These are phyloP conservation scores for Barbus barbus DNA, from an alignment of 2,113 vertebrate species.

Conservation along the genomic window DNA sequence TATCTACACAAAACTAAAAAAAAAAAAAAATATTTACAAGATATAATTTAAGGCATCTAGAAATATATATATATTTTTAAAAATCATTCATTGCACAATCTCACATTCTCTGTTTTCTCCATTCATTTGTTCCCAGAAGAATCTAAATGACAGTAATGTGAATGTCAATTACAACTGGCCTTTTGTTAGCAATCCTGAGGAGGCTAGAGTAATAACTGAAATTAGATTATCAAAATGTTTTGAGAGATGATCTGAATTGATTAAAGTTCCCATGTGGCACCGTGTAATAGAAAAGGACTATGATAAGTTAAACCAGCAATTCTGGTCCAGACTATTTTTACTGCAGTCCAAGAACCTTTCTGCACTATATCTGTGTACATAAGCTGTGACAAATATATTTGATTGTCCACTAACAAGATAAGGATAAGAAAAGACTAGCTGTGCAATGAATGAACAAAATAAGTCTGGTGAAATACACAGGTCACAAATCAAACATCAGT, in stretches of 20 bases:
- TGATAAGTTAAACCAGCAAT: no score
- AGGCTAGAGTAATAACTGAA: background rate
- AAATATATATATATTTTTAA: background rate
- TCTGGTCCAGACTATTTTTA: background rate
- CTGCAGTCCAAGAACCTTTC: no score
- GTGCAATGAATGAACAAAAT: background rate
- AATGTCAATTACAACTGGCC: background rate
- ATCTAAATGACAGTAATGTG: background rate
- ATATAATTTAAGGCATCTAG: background rate
- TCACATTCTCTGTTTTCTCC: background rate
- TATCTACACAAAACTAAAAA: background rate
- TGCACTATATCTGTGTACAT: background rate
- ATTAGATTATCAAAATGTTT: background rate
- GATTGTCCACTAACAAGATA: background rate
- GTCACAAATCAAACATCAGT: conserved; percentile 46
- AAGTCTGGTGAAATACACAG: background rate
- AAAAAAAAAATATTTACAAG: background rate
- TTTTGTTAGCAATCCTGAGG: no score
- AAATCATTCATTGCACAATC: background rate
- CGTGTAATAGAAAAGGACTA: background rate
- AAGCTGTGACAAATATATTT: background rate
- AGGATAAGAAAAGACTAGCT: background rate
- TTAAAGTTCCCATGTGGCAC: background rate
- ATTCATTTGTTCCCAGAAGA: background rate
- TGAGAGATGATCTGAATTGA: background rate